Conservation (phyloP, 2,113 vertebrate genomes). For the Heterochromis multidens region DNA sequence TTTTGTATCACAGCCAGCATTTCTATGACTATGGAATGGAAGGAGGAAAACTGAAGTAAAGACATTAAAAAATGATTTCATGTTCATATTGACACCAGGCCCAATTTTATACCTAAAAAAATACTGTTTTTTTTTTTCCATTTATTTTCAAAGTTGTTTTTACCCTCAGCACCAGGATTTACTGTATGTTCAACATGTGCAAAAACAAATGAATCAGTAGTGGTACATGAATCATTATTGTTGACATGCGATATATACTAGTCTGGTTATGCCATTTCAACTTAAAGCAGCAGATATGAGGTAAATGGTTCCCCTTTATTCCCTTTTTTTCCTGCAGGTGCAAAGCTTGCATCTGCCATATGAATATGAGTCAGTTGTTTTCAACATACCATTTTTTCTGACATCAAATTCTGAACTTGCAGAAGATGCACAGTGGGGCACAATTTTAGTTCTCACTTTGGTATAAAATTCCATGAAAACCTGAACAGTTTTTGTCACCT, state of each 20-base stretch:
- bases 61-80: neutral
- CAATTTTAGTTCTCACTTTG: neutral
- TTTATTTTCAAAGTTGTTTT: neutral
- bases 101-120: neutral
- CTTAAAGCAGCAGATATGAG: too few species aligned
- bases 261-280: too few species aligned
- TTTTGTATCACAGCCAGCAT: neutral
- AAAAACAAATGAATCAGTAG: neutral
- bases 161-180: neutral
- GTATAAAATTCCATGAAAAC: neutral
- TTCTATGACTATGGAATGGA: neutral
- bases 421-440: rapidly evolving
- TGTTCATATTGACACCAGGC: neutral
- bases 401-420: neutral
- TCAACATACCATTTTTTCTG: neutral
- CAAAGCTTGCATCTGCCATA: neutral
- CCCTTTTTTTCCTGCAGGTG: neutral
- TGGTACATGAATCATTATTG: neutral
- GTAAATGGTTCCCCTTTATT: too few species aligned
- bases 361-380: neutral
- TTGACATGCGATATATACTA: neutral
- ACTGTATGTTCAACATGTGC: neutral
- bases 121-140: neutral
- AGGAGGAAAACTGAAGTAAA: neutral
- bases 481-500: neutral